Evolutionary conservation across 2,888 invertebrate species (phyloP), one percentile per base, ranked within the genome.

Genomic region (Ichneumoninae sp.): DNA sequence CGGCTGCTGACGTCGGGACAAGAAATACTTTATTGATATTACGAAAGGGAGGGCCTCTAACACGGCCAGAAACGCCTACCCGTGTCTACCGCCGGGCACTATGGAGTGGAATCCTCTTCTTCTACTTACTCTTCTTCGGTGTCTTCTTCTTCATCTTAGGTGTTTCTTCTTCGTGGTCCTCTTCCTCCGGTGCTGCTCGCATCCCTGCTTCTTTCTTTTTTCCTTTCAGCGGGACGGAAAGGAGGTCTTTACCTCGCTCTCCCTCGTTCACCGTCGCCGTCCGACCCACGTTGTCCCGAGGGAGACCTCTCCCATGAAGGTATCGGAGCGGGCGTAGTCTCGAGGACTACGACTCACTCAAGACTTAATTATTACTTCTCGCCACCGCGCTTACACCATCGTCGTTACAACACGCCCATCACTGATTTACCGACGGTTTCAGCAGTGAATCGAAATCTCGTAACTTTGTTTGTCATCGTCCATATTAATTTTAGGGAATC

Each of bases 21-120:
- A 87, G 87, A 87, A 87, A 87, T 87, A 87, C 87, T 87, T 87
- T 87, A 87, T 87, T 86, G 87, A 87, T 86, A 87, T 87, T 85
- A 84, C 85, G 68, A 81, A 83, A 83, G 85, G 85, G 85, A 85
- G 83, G 85, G 68, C 69, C 85, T 78, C 66, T 77, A 83, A 86
- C 83, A 86, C 76, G 70, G 57, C 60, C 33, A 57, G 78, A 66
- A 26, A 76, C 79, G 71, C 74, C 76, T 85, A 76, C 60, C 47
- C 82, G 60, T 80, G 84, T 85, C 79, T 82, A 79, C 79, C 68
- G 66, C 66, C 66, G 13, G 65, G 52, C 60, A 54, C 66, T 62
- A 62, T 54, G 68, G 36, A 50, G 47, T 44, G 47, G 71, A 76
- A 52, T 57, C 44, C 47, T 80, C 54, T 50, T 76, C 68, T 47